phyloP scores from a whole-genome alignment of 2,113 vertebrate species.

The Apistogramma diplotaenia region DNA sequence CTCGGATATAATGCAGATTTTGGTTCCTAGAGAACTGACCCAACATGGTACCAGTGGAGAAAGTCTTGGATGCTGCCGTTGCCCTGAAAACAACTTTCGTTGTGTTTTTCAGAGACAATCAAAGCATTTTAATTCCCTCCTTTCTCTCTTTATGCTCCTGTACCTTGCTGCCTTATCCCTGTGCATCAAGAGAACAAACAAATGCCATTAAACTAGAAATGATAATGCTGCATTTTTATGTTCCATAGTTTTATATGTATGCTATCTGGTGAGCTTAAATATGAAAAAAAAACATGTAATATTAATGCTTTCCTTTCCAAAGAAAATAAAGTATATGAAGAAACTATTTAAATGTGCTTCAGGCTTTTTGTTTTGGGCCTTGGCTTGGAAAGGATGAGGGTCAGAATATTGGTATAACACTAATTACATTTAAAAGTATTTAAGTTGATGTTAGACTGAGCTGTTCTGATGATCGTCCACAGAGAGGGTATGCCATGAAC shows the following conservation, averaged over 20 bases:
- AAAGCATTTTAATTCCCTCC: conserved; percentile 17
- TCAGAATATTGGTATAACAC: too few species aligned
- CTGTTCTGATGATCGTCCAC: background rate
- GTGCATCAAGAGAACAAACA: conserved; percentile 49
- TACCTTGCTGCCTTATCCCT: conserved; percentile 70
- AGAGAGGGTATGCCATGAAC: background rate
- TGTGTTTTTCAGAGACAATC: conserved; percentile 41
- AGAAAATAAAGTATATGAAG: conserved; percentile 77
- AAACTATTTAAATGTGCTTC: conserved; percentile 10
- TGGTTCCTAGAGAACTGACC: conserved; percentile 32
- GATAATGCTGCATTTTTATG: conserved; percentile 67
- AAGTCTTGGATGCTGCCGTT: conserved; percentile 45
- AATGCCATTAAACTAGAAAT: conserved; percentile 66
- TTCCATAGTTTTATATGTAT: conserved; percentile 65
- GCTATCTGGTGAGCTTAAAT: conserved; percentile 57
- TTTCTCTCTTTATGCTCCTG: conserved; percentile 35
- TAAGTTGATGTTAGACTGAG: background rate
- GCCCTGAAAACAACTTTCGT: conserved; percentile 20
- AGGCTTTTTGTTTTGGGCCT: background rate
- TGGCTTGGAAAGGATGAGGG: too few species aligned
- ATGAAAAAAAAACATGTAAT: conserved; percentile 54
- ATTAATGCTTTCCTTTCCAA: conserved; percentile 76
- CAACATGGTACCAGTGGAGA: conserved; percentile 65
- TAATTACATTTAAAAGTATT: too few species aligned
- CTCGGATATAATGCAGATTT: conserved; percentile 37